These are phyloP conservation scores for Gryllus bimaculatus DNA, from an alignment of 1,140 invertebrate genomes.

Conservation along the genomic window DNA sequence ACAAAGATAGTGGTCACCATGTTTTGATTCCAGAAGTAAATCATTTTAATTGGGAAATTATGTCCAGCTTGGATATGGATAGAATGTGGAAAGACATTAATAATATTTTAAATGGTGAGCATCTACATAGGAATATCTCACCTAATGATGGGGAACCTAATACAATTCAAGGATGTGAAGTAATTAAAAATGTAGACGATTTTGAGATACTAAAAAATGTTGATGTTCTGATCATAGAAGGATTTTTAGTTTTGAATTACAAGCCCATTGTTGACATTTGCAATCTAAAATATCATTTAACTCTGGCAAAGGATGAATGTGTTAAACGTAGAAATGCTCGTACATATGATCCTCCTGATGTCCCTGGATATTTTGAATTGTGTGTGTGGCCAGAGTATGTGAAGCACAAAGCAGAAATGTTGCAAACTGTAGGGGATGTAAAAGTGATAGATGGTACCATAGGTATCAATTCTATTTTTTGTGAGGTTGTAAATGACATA, in stretches of 20 bases:
- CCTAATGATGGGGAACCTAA: background rate
- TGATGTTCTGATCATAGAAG: slow-evolving; percentile 59
- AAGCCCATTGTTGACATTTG: slow-evolving; percentile 52
- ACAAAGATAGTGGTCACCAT: slow-evolving; percentile 55
- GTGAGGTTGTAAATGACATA: background rate
- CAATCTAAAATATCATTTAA: slow-evolving; percentile 61
- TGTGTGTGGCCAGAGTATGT: slow-evolving; percentile 67
- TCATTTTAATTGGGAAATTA: slow-evolving; percentile 69
- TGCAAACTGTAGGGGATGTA: slow-evolving; percentile 13
- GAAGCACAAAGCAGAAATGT: slow-evolving; percentile 31
- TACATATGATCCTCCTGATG: slow-evolving; percentile 65
- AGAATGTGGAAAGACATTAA: slow-evolving; percentile 52
- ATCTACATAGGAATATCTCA: background rate
- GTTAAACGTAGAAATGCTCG: slow-evolving; percentile 32
- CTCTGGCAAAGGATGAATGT: slow-evolving; percentile 56
- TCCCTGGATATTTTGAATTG: slow-evolving; percentile 66
- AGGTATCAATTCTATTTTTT: background rate
- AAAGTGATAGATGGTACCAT: slow-evolving; percentile 10
- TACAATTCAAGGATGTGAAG: background rate
- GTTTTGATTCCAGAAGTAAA: slow-evolving; percentile 50
- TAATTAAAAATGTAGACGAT: background rate
- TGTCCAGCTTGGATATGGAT: slow-evolving; percentile 64
- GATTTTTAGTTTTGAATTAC: slow-evolving; percentile 64
- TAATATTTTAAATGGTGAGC: slow-evolving; percentile 29
- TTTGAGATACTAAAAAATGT: background rate